Base-by-base conservation (phyloP, 1,140 invertebrate genomes). In the Caerostris darwini region DNA sequence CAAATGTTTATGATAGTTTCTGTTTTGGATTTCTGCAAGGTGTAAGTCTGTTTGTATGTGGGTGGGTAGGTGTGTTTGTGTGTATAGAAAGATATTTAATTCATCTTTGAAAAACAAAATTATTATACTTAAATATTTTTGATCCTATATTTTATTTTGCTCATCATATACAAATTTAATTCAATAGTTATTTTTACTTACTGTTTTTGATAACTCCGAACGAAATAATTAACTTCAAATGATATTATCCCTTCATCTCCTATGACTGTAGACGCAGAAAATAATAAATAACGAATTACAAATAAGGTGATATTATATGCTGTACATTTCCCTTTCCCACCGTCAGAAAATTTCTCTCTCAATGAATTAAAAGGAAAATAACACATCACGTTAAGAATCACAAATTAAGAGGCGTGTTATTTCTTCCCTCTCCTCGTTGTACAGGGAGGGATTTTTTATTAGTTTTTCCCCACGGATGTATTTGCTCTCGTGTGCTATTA, bases 401-500 rank as follows among this genome's bases (percentile, higher is more conserved):
- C n/a, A n/a, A n/a, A n/a, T n/a, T n/a, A n/a, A 12, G 54, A 85
- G 82, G 82, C 82, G 82, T 85, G 82, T 85, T 57, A 85, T 85
- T 85, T 85, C 57, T 58, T 34, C 57, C 82, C 82, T 56, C 82
- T 54, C 7, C 19, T 85, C 82, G 57, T 85, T 85, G 82, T 85
- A 85, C 82, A 58, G n/a, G 19, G 53, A 10, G 71, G 19, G n/a
- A 7, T 34, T 85, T 58, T 10, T 12, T 53, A 34, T 34, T 34
- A 34, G 34, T 34, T 34, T 34, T 77, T 10, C 53, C 34, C 57
- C 7, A 56, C 6, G 54, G 82, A 85, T 58, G 57, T 85, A 85
- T 85, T 54, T 85, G 71, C 58, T 64, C 86, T 88, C 12, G 50
- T 61, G 86, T 67, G 86, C 53, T 88, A 88, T 88, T 88, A 88